phyloP scores from a whole-genome alignment of 2,888 invertebrate genomes.

The Endomychus coccineus region DNA sequence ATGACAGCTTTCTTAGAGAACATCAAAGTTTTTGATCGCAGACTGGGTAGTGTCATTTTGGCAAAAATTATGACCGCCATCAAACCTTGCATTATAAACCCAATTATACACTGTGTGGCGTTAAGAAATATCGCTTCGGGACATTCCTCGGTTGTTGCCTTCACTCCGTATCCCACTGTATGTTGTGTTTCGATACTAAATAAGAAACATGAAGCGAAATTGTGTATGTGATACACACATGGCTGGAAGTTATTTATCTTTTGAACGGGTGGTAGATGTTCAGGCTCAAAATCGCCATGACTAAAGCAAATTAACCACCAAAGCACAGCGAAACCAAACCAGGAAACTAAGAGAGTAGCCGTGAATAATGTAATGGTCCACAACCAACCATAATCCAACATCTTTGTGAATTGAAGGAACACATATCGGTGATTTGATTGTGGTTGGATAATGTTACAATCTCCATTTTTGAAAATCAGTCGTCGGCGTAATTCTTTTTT shows the following conservation, averaged over 20 bases:
- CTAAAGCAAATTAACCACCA: slow-evolving; percentile 84
- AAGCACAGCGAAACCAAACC: slow-evolving; percentile 76
- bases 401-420: slow-evolving; percentile 22
- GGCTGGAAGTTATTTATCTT: slow-evolving; percentile 58
- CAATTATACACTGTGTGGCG: slow-evolving; percentile 78
- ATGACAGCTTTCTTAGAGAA: slow-evolving; percentile 83
- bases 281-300: slow-evolving; percentile 73
- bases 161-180: slow-evolving; percentile 79
- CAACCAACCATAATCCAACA: slow-evolving; percentile 28
- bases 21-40: slow-evolving; percentile 80
- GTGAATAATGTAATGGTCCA: slow-evolving; percentile 63
- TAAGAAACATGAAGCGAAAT: slow-evolving; percentile 83
- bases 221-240: slow-evolving; percentile 74
- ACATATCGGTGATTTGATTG: slow-evolving; percentile 47
- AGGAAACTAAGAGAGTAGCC: slow-evolving; percentile 75
- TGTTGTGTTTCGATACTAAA: slow-evolving; percentile 93
- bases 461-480: slow-evolving; percentile 27
- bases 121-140: slow-evolving; percentile 85
- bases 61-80: slow-evolving; percentile 82
- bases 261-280: slow-evolving; percentile 46
- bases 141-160: slow-evolving; percentile 81
- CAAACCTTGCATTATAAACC: slow-evolving; percentile 45
- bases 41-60: slow-evolving; percentile 86
- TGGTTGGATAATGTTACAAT: slow-evolving; percentile 24
- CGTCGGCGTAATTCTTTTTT: slow-evolving; percentile 13